Base-by-base conservation (phyloP, 2,888 invertebrate species). In the Erebia aethiops region DNA sequence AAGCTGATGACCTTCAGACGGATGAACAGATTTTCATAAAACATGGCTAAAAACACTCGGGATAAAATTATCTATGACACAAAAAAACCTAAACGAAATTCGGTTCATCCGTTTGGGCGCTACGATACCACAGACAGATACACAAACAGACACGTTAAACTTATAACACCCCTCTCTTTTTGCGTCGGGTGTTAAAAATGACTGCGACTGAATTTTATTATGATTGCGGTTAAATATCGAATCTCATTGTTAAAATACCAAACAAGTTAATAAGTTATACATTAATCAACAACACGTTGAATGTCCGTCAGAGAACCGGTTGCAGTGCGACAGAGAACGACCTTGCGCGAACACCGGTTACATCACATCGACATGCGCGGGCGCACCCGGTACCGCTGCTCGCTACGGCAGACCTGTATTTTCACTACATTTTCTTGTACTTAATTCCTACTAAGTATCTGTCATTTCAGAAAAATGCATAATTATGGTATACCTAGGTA, bases 331-430 rank as follows among this genome's bases (percentile, higher is more conserved):
- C 79, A 78, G 78, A 79, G 75, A 76, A 70, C 83, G 84, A 83
- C 84, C 84, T 84, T 84, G 84, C 78, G 79, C 75, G 80, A 70
- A 74, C 77, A 75, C 77, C 21, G 75, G 76, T 82, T 82, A 83
- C 83, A 81, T 84, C 83, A 83, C 71, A 57, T 63, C 74, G 76
- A 76, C 72, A 74, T 70, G 77, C 79, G 78, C 77, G 71, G 71
- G 73, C 70, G 71, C 71, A 69, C 49, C 60, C 62, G 51, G 46
- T 16, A 41, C 49, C 67, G 71, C 62, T 63, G 63, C n/a, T 52
- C 67, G 16, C 51, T 60, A 54, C 51, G 14, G 41, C 71, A 60
- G 52, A 71, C 67, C 65, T 72, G 67, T 63, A 41, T 63, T 54
- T 70, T 41, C 64, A 64, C 51, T 54, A 64, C 54, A 52, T 64